These are phyloP conservation scores for Petromus typicus DNA, from an alignment of 2,113 vertebrate genomes.

Conservation along the genomic window DNA sequence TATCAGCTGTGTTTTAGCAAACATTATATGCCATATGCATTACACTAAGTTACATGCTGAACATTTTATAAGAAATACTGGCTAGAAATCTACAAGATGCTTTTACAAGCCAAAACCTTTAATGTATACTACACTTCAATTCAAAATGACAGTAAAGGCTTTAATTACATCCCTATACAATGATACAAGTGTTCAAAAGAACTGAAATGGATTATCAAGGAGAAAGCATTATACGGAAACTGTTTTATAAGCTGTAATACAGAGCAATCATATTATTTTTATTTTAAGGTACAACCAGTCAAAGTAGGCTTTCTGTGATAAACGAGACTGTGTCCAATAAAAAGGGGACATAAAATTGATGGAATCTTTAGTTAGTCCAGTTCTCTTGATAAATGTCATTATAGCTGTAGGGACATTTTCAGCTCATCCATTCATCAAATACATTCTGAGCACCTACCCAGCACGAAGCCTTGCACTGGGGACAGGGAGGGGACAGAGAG, in stretches of 20 bases:
- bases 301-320: constrained; percentile 1
- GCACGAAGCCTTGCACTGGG: background rate
- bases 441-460: background rate
- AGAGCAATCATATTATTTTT: background rate
- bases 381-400: background rate
- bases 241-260: background rate
- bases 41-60: background rate
- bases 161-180: constrained; percentile 9
- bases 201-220: background rate
- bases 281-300: constrained; percentile 12
- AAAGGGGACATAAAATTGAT: background rate
- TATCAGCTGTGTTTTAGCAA: background rate
- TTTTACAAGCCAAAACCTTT: background rate
- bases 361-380: background rate
- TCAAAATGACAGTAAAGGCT: background rate
- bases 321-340: rapidly evolving
- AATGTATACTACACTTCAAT: background rate
- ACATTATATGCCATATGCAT: background rate
- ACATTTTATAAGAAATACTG: background rate
- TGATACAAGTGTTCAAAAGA: background rate
- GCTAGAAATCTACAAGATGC: background rate
- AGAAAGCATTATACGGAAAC: background rate
- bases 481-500: background rate
- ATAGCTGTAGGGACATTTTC: background rate
- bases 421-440: background rate